phyloP scores from a whole-genome alignment of 1,140 invertebrate genomes.

The Halesus radiatus region DNA sequence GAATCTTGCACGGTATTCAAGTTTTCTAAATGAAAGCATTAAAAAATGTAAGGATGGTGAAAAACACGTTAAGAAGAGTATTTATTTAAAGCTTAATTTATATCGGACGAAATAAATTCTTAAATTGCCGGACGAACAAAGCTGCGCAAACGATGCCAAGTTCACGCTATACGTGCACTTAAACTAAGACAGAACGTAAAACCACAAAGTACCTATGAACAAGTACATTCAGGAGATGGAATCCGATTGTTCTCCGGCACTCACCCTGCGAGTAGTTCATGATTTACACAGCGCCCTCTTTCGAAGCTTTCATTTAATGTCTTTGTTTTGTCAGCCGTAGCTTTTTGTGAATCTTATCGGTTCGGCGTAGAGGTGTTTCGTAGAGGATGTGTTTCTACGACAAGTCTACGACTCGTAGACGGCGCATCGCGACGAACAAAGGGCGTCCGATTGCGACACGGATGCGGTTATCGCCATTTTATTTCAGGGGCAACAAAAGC shows the following conservation, averaged over 20 bases:
- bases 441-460: slow-evolving; percentile 52
- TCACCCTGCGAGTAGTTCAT: background rate
- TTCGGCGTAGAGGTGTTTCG: slow-evolving; percentile 2
- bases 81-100: too few relatives aligned
- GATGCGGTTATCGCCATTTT: slow-evolving; percentile 53
- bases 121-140: background rate
- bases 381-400: slow-evolving; percentile 22
- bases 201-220: too few relatives aligned
- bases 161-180: too few relatives aligned
- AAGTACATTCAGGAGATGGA: background rate
- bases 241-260: background rate
- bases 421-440: slow-evolving; percentile 39
- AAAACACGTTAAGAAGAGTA: too few relatives aligned
- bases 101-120: too few relatives aligned
- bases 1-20: too few relatives aligned
- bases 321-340: slow-evolving; percentile 49
- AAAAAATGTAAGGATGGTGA: too few relatives aligned
- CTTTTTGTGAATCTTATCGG: too few relatives aligned
- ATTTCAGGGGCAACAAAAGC: slow-evolving; percentile 37
- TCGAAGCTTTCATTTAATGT: slow-evolving; percentile 52
- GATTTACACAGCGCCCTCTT: slow-evolving; percentile 14
- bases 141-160: too few relatives aligned
- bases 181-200: background rate
- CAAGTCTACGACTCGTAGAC: slow-evolving; percentile 26
- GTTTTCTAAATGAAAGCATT: too few relatives aligned